phyloP scores from a whole-genome alignment of 1,140 invertebrate genomes.

The Procambarus virginalis region DNA sequence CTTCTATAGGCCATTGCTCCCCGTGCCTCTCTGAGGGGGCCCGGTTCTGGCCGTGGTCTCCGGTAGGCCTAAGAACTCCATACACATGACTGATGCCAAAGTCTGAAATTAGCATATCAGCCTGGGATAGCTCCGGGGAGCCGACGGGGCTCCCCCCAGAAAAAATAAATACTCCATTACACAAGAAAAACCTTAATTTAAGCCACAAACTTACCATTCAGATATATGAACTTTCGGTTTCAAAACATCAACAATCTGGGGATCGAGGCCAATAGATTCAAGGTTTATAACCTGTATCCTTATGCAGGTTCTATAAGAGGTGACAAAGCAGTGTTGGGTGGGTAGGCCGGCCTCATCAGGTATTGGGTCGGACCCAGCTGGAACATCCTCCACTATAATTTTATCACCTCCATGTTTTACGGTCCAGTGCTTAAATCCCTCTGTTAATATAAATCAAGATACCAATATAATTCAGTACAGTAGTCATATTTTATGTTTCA shows the following conservation, averaged over 20 bases:
- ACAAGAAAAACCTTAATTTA: not conserved
- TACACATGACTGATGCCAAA: too few species aligned
- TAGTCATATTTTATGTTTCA: not conserved
- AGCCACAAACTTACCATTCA: constrained; percentile 35
- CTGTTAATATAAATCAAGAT: constrained; percentile 9
- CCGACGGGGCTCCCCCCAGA: too few species aligned
- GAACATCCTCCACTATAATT: constrained; percentile 31
- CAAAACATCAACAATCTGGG: constrained; percentile 27
- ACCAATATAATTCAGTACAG: not conserved
- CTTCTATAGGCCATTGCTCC: too few species aligned
- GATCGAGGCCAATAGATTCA: not conserved
- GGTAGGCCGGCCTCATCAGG: constrained; percentile 39
- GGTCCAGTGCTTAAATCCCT: constrained; percentile 32
- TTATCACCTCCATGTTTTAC: constrained; percentile 33
- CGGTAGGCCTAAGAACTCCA: too few species aligned
- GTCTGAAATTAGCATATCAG: too few species aligned
- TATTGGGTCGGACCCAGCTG: constrained; percentile 20
- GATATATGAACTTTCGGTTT: constrained; percentile 32
- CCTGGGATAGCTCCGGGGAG: too few species aligned
- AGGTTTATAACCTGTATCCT: constrained; percentile 35
- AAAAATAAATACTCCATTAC: too few species aligned
- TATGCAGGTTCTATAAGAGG: constrained; percentile 34
- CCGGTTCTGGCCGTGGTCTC: too few species aligned
- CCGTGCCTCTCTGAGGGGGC: too few species aligned
- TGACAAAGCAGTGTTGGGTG: constrained; percentile 65